phyloP scores from a whole-genome alignment of 2,888 invertebrate species.

The Shargacucullia verbasci region DNA sequence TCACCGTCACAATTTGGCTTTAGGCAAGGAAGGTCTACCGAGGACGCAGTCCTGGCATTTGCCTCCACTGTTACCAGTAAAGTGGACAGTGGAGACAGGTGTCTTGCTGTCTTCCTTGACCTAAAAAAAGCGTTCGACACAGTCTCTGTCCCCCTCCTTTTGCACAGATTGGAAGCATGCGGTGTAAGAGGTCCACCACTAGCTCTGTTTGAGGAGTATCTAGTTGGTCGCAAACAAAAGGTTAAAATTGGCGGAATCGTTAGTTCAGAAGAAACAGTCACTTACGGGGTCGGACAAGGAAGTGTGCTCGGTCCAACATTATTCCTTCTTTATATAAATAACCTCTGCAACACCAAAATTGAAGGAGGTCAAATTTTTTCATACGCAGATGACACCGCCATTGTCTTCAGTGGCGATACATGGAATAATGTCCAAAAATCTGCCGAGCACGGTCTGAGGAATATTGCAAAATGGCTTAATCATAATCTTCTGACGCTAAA shows the following conservation, averaged over 20 bases:
- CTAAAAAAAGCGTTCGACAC: constrained; percentile 4
- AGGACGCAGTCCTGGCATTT: constrained; percentile 5
- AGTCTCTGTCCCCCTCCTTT: background rate
- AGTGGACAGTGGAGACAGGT: constrained; percentile 5
- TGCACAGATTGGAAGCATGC: background rate
- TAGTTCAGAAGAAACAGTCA: background rate
- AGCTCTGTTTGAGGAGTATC: background rate
- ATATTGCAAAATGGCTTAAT: constrained; percentile 7
- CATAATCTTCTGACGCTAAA: constrained; percentile 23
- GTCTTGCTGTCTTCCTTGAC: constrained; percentile 11
- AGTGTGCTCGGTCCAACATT: constrained; percentile 16
- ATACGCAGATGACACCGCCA: constrained; percentile 23
- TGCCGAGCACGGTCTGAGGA: constrained; percentile 3
- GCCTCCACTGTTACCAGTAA: constrained; percentile 1
- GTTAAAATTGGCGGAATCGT: background rate
- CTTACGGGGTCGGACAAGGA: constrained; percentile 3
- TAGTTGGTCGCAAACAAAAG: background rate
- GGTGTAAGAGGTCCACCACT: constrained; percentile 4
- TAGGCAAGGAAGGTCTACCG: constrained; percentile 8
- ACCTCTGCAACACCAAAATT: constrained; percentile 7
- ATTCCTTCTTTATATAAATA: constrained; percentile 18
- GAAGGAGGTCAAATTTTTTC: constrained; percentile 2
- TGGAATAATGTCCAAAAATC: constrained; percentile 1
- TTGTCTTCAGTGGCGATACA: constrained; percentile 6
- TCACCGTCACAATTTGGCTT: constrained; percentile 7